Conservation (phyloP, 2,888 invertebrate genomes). For the Pristionchus mayeri region DNA sequence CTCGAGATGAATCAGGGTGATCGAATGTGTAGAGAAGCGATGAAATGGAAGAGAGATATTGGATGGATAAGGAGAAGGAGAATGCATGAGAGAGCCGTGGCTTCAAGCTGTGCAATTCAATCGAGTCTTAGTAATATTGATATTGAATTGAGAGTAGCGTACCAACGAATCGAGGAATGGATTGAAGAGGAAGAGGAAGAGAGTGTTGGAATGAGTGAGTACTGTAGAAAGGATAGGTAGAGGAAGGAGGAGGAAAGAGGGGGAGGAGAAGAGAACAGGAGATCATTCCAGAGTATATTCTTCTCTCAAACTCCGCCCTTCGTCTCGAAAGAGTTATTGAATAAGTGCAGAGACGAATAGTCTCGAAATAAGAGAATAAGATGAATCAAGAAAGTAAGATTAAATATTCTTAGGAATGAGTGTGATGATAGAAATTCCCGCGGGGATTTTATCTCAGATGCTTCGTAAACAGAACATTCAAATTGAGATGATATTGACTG, state of each 20-base stretch:
- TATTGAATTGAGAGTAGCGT: slow-evolving; percentile 16
- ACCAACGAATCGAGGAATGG: background rate
- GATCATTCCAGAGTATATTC: background rate
- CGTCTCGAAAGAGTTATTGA: background rate
- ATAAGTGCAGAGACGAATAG: background rate
- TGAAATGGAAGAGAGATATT: slow-evolving; percentile 31
- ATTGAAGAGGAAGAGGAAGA: background rate
- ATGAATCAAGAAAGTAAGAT: background rate
- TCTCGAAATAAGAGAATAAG: background rate
- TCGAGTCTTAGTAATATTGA: slow-evolving; percentile 41
- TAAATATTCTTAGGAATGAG: background rate
- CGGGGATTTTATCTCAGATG: background rate
- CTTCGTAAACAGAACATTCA: background rate
- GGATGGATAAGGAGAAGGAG: slow-evolving; percentile 29
- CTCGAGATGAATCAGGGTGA: slow-evolving; percentile 40
- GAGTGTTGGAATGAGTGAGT: background rate
- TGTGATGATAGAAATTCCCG: background rate
- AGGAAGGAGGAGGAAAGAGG: background rate
- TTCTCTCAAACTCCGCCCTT: slow-evolving; percentile 40
- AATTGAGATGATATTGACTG: background rate
- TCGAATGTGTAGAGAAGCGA: slow-evolving; percentile 29
- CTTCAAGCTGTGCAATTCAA: slow-evolving; percentile 46
- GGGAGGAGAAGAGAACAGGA: background rate
- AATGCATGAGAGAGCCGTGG: background rate
- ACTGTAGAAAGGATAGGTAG: slow-evolving; percentile 5